Percentiles rank a stretch among this genome's conserved stretches.
Evolutionary conservation across 2,888 invertebrate species (phyloP).

Genomic region (Cataglyphis rosenhaueri): DNA sequence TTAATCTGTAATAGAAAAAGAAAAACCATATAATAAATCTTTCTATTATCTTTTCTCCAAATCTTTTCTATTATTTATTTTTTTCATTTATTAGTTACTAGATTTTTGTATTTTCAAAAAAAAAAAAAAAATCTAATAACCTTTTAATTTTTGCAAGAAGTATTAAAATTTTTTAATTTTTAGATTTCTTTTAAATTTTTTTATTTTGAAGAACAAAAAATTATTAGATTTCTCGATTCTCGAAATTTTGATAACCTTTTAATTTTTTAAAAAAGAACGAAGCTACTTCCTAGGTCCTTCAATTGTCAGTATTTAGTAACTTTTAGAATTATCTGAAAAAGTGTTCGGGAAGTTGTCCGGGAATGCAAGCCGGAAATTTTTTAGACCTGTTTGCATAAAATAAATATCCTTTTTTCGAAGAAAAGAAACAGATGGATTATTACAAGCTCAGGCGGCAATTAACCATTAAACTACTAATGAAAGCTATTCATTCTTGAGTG

Average conservation of each 20-base stretch:
- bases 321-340: neutral
- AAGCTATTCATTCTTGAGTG: conserved; percentile 59
- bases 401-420: neutral
- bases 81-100: neutral
- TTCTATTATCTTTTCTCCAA: neutral
- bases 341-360: neutral
- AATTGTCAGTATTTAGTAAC: too few relatives aligned
- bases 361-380: neutral
- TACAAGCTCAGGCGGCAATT: conserved; percentile 17
- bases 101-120: neutral
- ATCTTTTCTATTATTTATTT: neutral
- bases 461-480: conserved; percentile 44
- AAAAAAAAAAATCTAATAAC: neutral
- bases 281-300: neutral
- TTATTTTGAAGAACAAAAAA: too few relatives aligned
- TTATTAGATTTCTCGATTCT: neutral
- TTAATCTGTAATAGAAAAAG: neutral
- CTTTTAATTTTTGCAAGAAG: neutral
- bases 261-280: neutral
- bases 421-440: neutral
- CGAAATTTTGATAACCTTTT: neutral
- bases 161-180: too few relatives aligned
- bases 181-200: too few relatives aligned
- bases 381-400: neutral
- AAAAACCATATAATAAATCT: neutral